phyloP scores from a whole-genome alignment of 2,888 invertebrate genomes.

The Reticulitermes lucifugus region DNA sequence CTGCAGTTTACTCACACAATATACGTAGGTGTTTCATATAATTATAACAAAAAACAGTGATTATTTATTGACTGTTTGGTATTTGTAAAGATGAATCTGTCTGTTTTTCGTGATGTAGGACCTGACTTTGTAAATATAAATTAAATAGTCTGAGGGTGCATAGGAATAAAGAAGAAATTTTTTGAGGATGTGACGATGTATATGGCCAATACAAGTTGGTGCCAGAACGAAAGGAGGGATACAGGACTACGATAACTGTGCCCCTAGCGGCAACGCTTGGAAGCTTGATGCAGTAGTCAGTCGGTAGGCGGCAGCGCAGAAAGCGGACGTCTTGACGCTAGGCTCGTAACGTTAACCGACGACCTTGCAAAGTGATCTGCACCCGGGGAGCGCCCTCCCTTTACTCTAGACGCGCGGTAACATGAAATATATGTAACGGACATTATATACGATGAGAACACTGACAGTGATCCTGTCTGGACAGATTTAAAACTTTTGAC shows the following conservation, averaged over 20 bases:
- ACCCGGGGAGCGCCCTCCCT: background rate
- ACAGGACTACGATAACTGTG: background rate
- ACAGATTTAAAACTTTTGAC: no score
- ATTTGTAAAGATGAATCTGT: no score
- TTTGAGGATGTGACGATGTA: background rate
- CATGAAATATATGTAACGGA: background rate
- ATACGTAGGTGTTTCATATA: no score
- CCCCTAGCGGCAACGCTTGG: constrained; percentile 10
- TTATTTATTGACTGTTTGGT: no score
- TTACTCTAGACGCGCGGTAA: background rate
- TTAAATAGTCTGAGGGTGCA: no score
- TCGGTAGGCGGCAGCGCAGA: constrained; percentile 22
- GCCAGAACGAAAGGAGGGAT: background rate
- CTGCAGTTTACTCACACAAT: no score
- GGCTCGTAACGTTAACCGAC: background rate
- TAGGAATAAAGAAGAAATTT: background rate
- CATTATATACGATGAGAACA: background rate
- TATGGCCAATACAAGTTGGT: background rate
- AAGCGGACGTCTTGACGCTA: constrained; percentile 11
- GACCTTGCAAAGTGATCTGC: background rate
- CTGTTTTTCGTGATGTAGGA: no score
- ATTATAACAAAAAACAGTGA: no score
- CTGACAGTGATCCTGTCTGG: no score
- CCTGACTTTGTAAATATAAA: no score
- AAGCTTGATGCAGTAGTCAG: constrained; percentile 23